Percentiles rank a stretch among this genome's conserved stretches.
Conservation (phyloP, 2,888 invertebrate species). For the Dasysyrphus albostriatus region DNA sequence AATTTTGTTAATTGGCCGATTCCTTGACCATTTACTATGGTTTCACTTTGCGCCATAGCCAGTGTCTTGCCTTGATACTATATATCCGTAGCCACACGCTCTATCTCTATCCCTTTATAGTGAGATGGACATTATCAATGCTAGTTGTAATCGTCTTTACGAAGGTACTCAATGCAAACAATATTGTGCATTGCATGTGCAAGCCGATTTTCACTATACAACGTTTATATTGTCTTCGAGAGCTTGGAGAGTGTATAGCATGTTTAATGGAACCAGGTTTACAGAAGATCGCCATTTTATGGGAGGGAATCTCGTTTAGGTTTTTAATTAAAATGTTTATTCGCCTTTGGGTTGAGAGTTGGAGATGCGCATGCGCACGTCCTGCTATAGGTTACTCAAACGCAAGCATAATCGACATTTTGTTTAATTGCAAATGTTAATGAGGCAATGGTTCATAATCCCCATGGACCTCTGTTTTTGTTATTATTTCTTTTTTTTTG, state of each 20-base stretch:
- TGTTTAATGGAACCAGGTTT: constrained; percentile 7
- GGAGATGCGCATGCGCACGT: constrained; percentile 1
- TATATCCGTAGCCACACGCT: neutral
- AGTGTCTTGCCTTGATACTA: neutral
- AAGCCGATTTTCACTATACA: neutral
- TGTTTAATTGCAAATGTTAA: constrained; percentile 70
- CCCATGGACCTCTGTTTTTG: neutral
- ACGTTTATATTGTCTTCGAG: constrained; percentile 26
- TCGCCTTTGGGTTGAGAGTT: constrained; percentile 57
- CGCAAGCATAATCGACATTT: constrained; percentile 54
- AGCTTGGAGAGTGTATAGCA: neutral
- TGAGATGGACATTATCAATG: constrained; percentile 10
- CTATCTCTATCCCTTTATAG: constrained; percentile 2
- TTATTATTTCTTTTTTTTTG: neutral
- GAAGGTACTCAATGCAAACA: constrained; percentile 22
- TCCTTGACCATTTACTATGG: constrained; percentile 53
- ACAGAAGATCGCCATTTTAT: constrained; percentile 15
- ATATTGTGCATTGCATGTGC: neutral
- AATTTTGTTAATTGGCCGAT: constrained; percentile 68
- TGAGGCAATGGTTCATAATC: constrained; percentile 59
- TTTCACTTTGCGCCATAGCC: neutral
- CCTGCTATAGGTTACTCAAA: neutral
- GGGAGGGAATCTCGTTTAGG: constrained; percentile 69
- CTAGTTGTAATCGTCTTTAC: constrained; percentile 24
- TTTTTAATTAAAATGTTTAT: constrained; percentile 75